Conservation (phyloP, 1,140 invertebrate species). For the Heliconius nattereri region DNA sequence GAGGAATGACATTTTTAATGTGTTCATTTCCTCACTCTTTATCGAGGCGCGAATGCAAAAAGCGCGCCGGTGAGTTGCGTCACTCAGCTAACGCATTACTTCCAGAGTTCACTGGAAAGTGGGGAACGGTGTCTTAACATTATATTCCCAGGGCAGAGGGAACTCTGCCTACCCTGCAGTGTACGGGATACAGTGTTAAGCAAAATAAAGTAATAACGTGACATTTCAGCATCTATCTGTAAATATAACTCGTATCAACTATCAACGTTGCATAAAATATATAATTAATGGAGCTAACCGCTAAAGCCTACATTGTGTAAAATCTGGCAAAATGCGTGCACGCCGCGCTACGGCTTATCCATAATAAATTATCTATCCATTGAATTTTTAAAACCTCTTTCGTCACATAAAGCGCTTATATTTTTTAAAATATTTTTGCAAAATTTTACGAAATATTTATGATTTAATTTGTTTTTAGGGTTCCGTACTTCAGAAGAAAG, state of each 20-base stretch:
- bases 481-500: too few relatives aligned
- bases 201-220: not conserved
- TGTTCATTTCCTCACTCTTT: not conserved
- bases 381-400: slow-evolving; percentile 12
- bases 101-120: not conserved
- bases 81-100: not conserved
- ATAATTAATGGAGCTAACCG: slow-evolving; percentile 2
- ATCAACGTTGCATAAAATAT: not conserved
- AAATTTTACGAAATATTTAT: not conserved
- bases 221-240: not conserved
- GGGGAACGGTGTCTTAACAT: not conserved
- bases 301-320: slow-evolving; percentile 6
- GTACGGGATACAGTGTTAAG: not conserved
- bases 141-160: too few relatives aligned
- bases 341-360: not conserved
- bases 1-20: not conserved
- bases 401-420: not conserved
- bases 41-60: not conserved
- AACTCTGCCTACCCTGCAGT: not conserved
- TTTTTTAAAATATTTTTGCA: not conserved
- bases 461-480: not conserved
- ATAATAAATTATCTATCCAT: slow-evolving; percentile 15
- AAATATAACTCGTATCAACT: not conserved
- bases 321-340: slow-evolving; percentile 2
- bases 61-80: not conserved